Evolutionary conservation across 2,113 vertebrate genomes (phyloP).

Genomic region (Pithys albifrons): DNA sequence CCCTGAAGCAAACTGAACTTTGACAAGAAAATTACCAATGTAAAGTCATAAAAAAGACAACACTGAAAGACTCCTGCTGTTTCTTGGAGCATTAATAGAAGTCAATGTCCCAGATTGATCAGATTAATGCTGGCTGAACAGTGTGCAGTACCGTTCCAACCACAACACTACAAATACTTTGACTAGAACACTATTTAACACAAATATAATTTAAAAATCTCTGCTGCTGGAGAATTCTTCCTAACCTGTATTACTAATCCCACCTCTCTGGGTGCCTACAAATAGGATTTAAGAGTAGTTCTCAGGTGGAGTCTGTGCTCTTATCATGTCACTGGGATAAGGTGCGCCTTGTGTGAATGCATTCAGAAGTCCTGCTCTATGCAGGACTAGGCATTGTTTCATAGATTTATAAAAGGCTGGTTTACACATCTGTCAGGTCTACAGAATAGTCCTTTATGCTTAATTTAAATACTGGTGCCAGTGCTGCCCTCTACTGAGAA

Average conservation of each 20-base stretch:
- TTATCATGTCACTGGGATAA: not conserved
- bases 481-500: not conserved
- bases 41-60: not conserved
- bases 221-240: not conserved
- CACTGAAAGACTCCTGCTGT: not conserved
- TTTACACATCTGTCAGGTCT: not conserved
- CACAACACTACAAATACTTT: not conserved
- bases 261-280: not conserved
- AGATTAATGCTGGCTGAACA: not conserved
- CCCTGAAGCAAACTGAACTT: not conserved
- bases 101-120: not conserved
- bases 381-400: not conserved
- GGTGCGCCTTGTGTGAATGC: not conserved
- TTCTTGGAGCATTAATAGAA: not conserved
- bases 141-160: not conserved
- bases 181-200: not conserved
- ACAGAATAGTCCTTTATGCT: not conserved
- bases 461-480: not conserved
- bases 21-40: not conserved
- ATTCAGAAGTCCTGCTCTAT: not conserved
- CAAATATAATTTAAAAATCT: not conserved
- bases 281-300: not conserved
- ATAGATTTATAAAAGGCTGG: not conserved
- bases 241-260: not conserved
- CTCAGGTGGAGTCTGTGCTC: accelerated